These are phyloP conservation scores for Limosa lapponica DNA, from an alignment of 2,797 vertebrate genomes.

Conservation along the genomic window DNA sequence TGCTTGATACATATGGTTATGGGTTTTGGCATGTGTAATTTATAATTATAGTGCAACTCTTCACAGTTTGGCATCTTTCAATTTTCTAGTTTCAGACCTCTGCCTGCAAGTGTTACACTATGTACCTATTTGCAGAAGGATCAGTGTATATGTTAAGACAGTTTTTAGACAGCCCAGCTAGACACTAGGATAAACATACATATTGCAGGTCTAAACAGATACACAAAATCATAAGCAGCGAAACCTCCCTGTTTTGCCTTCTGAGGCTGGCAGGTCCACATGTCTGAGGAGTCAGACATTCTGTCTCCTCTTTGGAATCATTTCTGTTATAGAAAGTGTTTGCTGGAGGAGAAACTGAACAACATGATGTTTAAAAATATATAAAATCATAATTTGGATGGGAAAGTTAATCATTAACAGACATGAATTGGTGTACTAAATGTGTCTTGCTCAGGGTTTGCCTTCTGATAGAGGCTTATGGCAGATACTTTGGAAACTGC, in stretches of 20 bases:
- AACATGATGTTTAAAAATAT: constrained; percentile 24
- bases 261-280: not conserved
- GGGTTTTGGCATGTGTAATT: not conserved
- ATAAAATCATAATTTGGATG: constrained; percentile 22
- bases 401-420: not conserved
- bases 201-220: not conserved
- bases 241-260: not conserved
- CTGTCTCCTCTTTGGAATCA: constrained; percentile 13
- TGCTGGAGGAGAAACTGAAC: not conserved
- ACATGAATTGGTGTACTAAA: not conserved
- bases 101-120: not conserved
- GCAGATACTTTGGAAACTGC: not conserved
- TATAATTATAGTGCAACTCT: not conserved
- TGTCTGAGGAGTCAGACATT: constrained; percentile 16
- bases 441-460: not conserved
- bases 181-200: not conserved
- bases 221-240: not conserved
- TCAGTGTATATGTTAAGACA: not conserved
- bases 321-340: not conserved
- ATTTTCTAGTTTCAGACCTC: not conserved
- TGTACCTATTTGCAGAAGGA: not conserved
- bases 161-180: not conserved
- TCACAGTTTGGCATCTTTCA: not conserved
- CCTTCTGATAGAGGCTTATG: not conserved
- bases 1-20: not conserved